Conservation (phyloP, 2,113 vertebrate genomes). For the Protobothrops flavoviridis region DNA sequence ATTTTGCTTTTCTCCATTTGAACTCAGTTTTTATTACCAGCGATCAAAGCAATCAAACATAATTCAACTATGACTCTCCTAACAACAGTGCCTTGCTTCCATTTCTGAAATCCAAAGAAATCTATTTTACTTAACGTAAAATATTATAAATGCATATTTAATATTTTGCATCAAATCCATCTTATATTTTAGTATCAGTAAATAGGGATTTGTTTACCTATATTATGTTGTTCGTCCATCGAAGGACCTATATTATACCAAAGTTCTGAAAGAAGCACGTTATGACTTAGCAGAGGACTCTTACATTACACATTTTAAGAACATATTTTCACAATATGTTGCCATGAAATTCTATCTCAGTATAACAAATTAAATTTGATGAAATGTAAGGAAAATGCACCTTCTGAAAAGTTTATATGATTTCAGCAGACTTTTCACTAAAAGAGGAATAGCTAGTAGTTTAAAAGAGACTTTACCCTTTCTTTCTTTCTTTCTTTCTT, state of each 20-base stretch:
- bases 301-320: slow-evolving; percentile 13
- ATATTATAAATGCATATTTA: background rate
- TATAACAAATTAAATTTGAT: background rate
- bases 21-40: background rate
- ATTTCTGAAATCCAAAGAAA: background rate
- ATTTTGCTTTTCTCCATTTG: background rate
- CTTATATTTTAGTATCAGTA: slow-evolving; percentile 8
- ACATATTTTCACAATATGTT: background rate
- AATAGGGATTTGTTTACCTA: background rate
- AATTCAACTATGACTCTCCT: background rate
- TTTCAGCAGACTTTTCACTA: background rate
- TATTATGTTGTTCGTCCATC: background rate
- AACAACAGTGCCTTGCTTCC: background rate
- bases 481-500: background rate
- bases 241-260: background rate
- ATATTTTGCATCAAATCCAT: background rate
- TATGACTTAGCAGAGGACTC: slow-evolving; percentile 33
- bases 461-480: fast-evolving
- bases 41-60: background rate
- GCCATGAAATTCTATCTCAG: slow-evolving; percentile 12
- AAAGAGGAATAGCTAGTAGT: background rate
- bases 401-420: background rate
- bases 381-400: background rate
- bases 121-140: background rate
- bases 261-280: slow-evolving; percentile 33